A percentile compares a stretch with the other conserved stretches of the same genome.
Evolutionary conservation across 2,113 vertebrate genomes (phyloP).

Genomic region (Halichoerus grypus): DNA sequence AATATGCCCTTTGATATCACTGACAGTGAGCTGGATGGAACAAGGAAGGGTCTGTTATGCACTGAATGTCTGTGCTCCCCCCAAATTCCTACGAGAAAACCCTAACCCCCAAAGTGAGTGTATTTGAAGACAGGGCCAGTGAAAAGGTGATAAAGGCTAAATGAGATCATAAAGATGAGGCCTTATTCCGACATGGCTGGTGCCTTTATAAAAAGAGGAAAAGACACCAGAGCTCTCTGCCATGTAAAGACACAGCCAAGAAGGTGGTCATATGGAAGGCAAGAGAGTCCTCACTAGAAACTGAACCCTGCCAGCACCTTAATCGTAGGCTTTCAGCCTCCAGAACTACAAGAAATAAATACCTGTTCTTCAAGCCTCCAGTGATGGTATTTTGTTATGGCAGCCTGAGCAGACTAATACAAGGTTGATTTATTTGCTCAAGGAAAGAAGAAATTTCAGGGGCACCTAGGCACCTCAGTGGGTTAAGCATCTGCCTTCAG

Average conservation of each 20-base stretch:
- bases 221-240: neutral
- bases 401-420: neutral
- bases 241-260: neutral
- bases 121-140: neutral
- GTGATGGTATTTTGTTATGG: neutral
- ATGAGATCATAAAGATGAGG: neutral
- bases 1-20: neutral
- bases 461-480: neutral
- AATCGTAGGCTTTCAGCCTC: neutral
- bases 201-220: neutral
- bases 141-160: neutral
- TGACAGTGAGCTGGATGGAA: neutral
- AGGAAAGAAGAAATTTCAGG: neutral
- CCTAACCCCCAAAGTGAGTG: neutral
- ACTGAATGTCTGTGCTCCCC: neutral
- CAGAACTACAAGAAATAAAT: neutral
- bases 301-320: neutral
- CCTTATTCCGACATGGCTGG: neutral
- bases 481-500: neutral
- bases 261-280: neutral
- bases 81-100: neutral
- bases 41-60: neutral
- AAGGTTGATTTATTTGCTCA: conserved; percentile 8
- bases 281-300: conserved; percentile 14
- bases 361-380: neutral